phyloP scores from a whole-genome alignment of 2,797 vertebrate species.

The Pseudochirops corinnae region DNA sequence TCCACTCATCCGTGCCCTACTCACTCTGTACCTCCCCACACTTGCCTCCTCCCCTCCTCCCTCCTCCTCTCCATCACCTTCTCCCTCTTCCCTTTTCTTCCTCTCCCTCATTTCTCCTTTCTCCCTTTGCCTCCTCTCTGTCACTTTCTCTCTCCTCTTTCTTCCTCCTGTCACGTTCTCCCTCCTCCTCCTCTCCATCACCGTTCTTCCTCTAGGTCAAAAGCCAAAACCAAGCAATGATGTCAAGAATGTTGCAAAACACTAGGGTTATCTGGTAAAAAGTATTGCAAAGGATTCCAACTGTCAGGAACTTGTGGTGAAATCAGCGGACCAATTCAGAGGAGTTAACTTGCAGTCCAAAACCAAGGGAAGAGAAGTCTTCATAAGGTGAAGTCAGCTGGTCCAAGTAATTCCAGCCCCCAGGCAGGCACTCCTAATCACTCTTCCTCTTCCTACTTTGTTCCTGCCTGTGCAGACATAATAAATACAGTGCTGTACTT shows the following conservation, averaged over 20 bases:
- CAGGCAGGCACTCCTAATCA: too few relatives aligned
- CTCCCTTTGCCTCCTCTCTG: neutral
- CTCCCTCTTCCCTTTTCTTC: neutral
- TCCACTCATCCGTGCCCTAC: neutral
- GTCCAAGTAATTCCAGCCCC: neutral
- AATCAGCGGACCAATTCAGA: neutral
- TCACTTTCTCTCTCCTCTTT: neutral
- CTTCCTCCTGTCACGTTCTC: neutral
- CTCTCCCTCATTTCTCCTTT: neutral
- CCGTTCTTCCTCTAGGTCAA: neutral
- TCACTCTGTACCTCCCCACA: neutral
- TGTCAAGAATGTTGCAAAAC: neutral
- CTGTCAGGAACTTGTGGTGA: neutral
- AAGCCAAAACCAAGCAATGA: slow-evolving; percentile 25
- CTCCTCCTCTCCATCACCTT: neutral
- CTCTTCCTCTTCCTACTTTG: neutral
- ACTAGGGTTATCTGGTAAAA: neutral
- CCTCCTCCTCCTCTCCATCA: neutral
- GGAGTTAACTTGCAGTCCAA: neutral
- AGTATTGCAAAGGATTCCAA: neutral
- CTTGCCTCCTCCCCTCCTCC: neutral
- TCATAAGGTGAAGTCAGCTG: neutral
- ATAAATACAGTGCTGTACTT: neutral
- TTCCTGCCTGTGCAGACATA: neutral
- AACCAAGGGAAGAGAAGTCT: neutral